Percentiles rank a stretch among this genome's conserved stretches.
Conservation (phyloP, 2,888 invertebrate genomes). For the Tenthredo livida region DNA sequence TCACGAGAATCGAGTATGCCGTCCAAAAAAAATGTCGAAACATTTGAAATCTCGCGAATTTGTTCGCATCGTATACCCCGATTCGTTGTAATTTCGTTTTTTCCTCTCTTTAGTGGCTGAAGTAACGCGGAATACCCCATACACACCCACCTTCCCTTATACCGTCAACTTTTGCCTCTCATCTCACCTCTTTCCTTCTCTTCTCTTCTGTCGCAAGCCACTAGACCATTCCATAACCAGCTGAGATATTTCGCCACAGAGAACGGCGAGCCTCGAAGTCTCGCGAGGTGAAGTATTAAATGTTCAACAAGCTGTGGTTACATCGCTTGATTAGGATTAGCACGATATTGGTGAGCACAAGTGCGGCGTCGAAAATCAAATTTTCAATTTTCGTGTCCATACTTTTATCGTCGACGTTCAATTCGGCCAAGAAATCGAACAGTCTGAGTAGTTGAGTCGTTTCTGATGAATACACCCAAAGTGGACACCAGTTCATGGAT, state of each 20-base stretch:
- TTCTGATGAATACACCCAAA: no score
- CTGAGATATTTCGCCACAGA: slow-evolving; percentile 51
- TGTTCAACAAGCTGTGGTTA: slow-evolving; percentile 47
- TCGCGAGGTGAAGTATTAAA: slow-evolving; percentile 23
- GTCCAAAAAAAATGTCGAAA: no score
- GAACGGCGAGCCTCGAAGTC: neutral
- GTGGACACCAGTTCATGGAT: no score
- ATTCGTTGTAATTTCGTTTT: no score
- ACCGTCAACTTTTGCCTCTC: neutral
- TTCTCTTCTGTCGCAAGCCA: slow-evolving; percentile 32
- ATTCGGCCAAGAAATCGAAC: neutral
- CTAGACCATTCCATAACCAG: slow-evolving; percentile 57
- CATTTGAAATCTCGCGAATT: no score
- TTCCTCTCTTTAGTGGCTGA: no score
- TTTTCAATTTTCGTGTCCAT: neutral
- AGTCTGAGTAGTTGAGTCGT: no score
- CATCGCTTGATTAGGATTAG: neutral
- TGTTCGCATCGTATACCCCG: no score
- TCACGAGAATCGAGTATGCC: no score
- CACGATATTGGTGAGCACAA: neutral
- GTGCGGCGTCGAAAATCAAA: neutral
- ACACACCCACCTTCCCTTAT: neutral
- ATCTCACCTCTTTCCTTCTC: neutral
- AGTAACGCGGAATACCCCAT: no score
- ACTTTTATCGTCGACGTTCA: neutral